Conservation (phyloP, 1,140 invertebrate species). For the Drosophila subobscura region DNA sequence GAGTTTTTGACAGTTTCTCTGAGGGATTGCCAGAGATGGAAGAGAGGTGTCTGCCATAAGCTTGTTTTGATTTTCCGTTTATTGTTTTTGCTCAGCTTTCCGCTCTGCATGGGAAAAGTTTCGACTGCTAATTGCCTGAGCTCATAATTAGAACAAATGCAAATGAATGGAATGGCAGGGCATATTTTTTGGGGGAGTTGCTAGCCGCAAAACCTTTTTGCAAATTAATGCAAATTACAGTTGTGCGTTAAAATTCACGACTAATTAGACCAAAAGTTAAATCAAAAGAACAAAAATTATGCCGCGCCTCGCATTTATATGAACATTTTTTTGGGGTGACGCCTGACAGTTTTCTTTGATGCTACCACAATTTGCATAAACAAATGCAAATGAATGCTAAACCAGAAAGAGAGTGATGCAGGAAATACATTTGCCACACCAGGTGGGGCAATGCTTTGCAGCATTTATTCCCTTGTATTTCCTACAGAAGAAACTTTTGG, state of each 20-base stretch:
- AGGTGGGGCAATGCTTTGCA: conserved; percentile 34
- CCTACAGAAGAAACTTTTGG: conserved; percentile 12
- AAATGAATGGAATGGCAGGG: conserved; percentile 30
- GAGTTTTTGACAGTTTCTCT: conserved; percentile 61
- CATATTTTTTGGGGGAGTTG: conserved; percentile 11
- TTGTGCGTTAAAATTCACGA: conserved; percentile 48
- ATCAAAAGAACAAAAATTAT: conserved; percentile 40
- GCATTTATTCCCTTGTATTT: conserved; percentile 25
- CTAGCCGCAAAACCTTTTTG: conserved; percentile 27
- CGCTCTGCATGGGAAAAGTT: conserved; percentile 46
- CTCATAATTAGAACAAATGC: conserved; percentile 64
- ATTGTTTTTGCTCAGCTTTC: conserved; percentile 51
- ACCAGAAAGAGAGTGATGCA: conserved; percentile 11
- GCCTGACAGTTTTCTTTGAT: conserved; percentile 27
- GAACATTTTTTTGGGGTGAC: conserved; percentile 27
- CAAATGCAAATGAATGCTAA: conserved; percentile 54
- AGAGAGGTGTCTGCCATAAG: conserved; percentile 57
- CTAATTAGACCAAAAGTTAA: conserved; percentile 64
- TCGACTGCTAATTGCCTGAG: conserved; percentile 60
- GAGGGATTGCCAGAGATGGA: conserved; percentile 8
- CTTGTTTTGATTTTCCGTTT: conserved; percentile 60
- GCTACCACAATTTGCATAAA: conserved; percentile 41
- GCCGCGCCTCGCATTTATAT: conserved; percentile 23
- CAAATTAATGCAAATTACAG: conserved; percentile 68
- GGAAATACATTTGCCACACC: conserved; percentile 18